phyloP scores from a whole-genome alignment of 2,888 invertebrate genomes.

The Strigamia crassipes region DNA sequence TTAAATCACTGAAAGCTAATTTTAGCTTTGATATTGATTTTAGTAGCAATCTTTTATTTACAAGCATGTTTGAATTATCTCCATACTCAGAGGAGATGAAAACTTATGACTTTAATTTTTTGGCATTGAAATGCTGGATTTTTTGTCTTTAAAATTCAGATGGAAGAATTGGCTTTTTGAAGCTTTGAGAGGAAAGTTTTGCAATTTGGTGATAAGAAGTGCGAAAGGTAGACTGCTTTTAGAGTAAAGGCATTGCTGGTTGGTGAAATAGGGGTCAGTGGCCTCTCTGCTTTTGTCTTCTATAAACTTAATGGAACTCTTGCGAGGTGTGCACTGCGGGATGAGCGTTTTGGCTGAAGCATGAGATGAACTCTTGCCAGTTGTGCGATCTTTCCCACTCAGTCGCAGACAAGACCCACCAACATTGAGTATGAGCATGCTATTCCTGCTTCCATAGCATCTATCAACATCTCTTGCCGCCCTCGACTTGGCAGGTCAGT shows the following conservation, averaged over 20 bases:
- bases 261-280: constrained; percentile 26
- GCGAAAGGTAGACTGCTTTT: constrained; percentile 4
- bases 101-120: too few relatives aligned
- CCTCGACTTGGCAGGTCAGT: constrained; percentile 22
- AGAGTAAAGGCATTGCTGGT: constrained; percentile 23
- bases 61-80: too few relatives aligned
- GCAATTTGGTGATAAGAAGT: constrained; percentile 23
- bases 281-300: constrained; percentile 26
- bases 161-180: background rate
- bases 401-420: constrained; percentile 3
- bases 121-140: too few relatives aligned
- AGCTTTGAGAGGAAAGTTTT: constrained; percentile 16
- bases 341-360: background rate
- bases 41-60: too few relatives aligned
- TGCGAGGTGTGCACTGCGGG: background rate
- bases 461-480: constrained; percentile 26
- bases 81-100: too few relatives aligned
- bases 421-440: constrained; percentile 17
- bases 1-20: background rate
- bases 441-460: constrained; percentile 23
- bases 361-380: constrained; percentile 22
- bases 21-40: too few relatives aligned
- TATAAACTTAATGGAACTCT: constrained; percentile 30
- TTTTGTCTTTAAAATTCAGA: background rate
- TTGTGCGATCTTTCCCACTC: constrained; percentile 22